phyloP scores from a whole-genome alignment of 2,113 vertebrate species.

The Larimichthys crocea region DNA sequence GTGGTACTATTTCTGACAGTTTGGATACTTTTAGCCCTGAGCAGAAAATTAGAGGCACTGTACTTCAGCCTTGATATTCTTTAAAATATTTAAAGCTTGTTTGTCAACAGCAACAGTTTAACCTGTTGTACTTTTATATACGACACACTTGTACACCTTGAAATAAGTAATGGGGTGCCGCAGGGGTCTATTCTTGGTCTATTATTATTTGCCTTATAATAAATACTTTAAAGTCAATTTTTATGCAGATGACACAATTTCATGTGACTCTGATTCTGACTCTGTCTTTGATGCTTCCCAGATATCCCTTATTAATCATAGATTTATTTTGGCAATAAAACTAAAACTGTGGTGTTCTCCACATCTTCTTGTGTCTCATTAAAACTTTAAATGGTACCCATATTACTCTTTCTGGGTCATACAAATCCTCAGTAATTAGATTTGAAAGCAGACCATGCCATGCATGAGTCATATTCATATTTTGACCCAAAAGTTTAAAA shows the following conservation, averaged over 20 bases:
- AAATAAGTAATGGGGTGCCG: neutral
- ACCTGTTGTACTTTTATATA: neutral
- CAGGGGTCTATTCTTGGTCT: neutral
- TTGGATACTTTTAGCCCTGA: neutral
- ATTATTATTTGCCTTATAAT: neutral
- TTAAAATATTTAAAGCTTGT: neutral
- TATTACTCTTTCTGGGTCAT: neutral
- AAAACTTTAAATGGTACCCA: neutral
- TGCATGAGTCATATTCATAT: neutral
- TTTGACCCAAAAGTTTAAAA: neutral
- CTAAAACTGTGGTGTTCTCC: neutral
- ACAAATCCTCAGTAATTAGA: neutral
- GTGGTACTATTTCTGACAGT: conserved; percentile 10
- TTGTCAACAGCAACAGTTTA: neutral
- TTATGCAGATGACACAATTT: neutral
- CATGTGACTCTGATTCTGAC: neutral
- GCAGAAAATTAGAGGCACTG: neutral
- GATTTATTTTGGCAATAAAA: neutral
- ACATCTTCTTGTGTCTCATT: neutral
- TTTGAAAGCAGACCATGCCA: neutral
- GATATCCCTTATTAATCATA: neutral
- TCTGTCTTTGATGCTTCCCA: neutral
- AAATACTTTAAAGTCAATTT: neutral
- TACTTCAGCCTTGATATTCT: neutral
- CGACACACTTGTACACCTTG: too few species aligned